Evolutionary conservation across 2,888 invertebrate species (phyloP).

Genomic region (Uloborus plumipes): DNA sequence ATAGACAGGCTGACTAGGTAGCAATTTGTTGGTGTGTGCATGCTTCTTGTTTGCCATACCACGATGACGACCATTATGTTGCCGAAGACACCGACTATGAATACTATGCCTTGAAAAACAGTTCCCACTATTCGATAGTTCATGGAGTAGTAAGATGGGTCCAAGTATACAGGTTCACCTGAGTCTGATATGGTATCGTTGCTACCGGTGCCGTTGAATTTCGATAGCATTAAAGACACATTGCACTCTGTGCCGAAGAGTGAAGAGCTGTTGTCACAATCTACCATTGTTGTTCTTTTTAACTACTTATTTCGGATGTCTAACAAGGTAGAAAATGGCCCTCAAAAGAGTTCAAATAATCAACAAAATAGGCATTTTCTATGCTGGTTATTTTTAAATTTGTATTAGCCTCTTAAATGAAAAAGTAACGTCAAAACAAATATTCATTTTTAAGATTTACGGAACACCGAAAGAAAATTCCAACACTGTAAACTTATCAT

Average conservation of each 20-base stretch:
- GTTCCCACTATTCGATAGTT: constrained; percentile 74
- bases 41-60: constrained; percentile 72
- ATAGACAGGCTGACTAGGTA: constrained; percentile 77
- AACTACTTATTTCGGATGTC: no score
- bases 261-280: constrained; percentile 23
- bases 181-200: constrained; percentile 25
- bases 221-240: not conserved
- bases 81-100: constrained; percentile 75
- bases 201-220: not conserved
- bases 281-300: constrained; percentile 15
- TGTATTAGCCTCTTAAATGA: no score
- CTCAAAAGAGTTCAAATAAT: no score
- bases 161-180: constrained; percentile 36
- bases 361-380: no score
- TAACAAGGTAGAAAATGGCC: no score
- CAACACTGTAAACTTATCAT: no score
- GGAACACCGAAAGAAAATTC: no score
- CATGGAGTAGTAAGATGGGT: constrained; percentile 72
- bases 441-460: no score
- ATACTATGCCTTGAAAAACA: constrained; percentile 74
- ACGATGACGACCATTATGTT: constrained; percentile 75
- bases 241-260: constrained; percentile 18
- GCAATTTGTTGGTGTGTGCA: constrained; percentile 78
- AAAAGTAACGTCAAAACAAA: no score
- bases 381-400: no score